phyloP scores from a whole-genome alignment of 2,113 vertebrate genomes.

The Oreotrochilus melanogaster region DNA sequence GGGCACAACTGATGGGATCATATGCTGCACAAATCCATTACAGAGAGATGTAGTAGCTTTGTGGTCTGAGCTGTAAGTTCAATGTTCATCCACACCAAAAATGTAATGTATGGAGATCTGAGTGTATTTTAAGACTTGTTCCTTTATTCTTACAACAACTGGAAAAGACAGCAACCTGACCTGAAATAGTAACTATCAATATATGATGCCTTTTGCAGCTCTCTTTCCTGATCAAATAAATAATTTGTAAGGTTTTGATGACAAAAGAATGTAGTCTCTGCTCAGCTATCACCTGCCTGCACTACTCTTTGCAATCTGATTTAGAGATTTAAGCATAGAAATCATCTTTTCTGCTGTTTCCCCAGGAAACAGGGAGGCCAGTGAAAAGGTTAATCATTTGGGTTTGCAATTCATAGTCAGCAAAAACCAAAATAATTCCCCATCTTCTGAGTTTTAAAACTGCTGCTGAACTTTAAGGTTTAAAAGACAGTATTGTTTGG shows the following conservation, averaged over 20 bases:
- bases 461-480: conserved; percentile 52
- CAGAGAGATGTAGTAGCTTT: conserved; percentile 49
- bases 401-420: conserved; percentile 74
- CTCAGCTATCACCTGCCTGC: conserved; percentile 73
- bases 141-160: conserved; percentile 69
- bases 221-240: conserved; percentile 80
- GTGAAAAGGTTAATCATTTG: conserved; percentile 77
- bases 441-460: conserved; percentile 57
- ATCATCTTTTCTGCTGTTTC: conserved; percentile 72
- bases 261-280: conserved; percentile 78
- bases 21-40: conserved; percentile 40
- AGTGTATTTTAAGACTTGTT: conserved; percentile 70
- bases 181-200: conserved; percentile 74
- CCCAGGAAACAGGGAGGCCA: conserved; percentile 75
- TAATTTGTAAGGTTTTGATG: conserved; percentile 84
- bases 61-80: conserved; percentile 65
- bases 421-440: conserved; percentile 69
- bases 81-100: conserved; percentile 30
- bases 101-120: conserved; percentile 23
- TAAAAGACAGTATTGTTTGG: neutral
- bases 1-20: conserved; percentile 32
- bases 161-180: conserved; percentile 66
- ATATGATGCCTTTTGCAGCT: conserved; percentile 71
- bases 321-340: conserved; percentile 78
- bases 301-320: conserved; percentile 68